A percentile compares a stretch with the other conserved stretches of the same genome.
Evolutionary conservation across 2,113 vertebrate genomes (phyloP).

Genomic region (Eira barbara): DNA sequence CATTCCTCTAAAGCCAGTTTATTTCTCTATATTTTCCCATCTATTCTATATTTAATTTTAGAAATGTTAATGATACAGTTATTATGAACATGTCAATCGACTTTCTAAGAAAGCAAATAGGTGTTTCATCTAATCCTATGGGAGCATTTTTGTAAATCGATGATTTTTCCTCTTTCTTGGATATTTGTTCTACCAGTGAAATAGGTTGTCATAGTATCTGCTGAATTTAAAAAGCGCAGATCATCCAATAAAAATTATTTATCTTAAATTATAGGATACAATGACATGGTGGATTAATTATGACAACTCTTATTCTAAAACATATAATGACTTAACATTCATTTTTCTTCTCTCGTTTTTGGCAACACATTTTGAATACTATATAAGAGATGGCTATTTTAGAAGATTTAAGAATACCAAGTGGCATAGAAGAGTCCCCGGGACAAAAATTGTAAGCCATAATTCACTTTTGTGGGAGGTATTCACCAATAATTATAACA

Average conservation of each 20-base stretch:
- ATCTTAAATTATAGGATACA: not conserved
- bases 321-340: not conserved
- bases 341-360: not conserved
- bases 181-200: not conserved
- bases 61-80: not conserved
- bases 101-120: not conserved
- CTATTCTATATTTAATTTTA: not conserved
- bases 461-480: not conserved
- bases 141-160: not conserved
- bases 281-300: not conserved
- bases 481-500: not conserved
- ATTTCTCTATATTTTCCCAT: not conserved
- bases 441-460: not conserved
- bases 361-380: not conserved
- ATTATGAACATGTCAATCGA: not conserved
- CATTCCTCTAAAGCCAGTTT: not conserved
- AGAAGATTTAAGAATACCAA: not conserved
- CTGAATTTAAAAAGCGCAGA: not conserved
- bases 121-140: not conserved
- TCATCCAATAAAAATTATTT: not conserved
- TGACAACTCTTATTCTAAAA: not conserved
- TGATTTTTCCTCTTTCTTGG: not conserved
- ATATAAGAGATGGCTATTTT: not conserved
- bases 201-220: not conserved
- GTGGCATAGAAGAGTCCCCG: not conserved